Base-by-base conservation (phyloP, 2,797 vertebrate genomes). In the Amazona finschi region DNA sequence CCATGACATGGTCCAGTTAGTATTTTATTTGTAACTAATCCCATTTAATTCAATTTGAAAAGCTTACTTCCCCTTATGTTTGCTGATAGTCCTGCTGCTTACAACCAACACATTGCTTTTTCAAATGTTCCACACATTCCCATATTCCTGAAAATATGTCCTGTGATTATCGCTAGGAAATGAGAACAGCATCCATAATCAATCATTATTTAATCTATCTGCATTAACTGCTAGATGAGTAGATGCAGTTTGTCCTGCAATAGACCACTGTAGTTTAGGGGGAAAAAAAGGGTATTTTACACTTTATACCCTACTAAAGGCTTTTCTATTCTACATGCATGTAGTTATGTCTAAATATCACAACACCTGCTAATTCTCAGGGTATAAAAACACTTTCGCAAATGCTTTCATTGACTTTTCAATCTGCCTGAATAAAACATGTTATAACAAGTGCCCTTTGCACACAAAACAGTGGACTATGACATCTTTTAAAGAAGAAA, bases 401-500 rank as follows among this genome's bases (percentile, higher is more conserved):
- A 67, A 76, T 46, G 74, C 65, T 80, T 90, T 92, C 71, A 87
- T 43, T 90, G 67, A 76, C 61, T 74, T 85, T 85, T 55, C 87
- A 89, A 90, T 89, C 69, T 94, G 58, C 33, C 47, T 50, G 64
- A 93, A 93, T 90, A 78, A 89, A 96, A 82, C 76, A 64, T 43
- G 88, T 52, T 92, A 12, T 85, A 92, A 89, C 89, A 92, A 77
- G 60, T 65, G 61, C 64, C 41, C 76, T 85, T 81, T 79, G 75
- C 16, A 66, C 73, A 87, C 46, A 72, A 75, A 96, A 75, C 30
- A 39, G 66, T 22, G 92, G 69, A 53, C 75, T 61, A 25, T 2
- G 33, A 85, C 78, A 90, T 85, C 57, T 91, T 84, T 85, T 75
- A 73, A 85, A 89, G 87, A 94, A 94, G 60, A 96, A 92, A 66